Base-by-base conservation (phyloP, 53 echinoderm and acorn worm species). In the Paelopatides confundens region DNA sequence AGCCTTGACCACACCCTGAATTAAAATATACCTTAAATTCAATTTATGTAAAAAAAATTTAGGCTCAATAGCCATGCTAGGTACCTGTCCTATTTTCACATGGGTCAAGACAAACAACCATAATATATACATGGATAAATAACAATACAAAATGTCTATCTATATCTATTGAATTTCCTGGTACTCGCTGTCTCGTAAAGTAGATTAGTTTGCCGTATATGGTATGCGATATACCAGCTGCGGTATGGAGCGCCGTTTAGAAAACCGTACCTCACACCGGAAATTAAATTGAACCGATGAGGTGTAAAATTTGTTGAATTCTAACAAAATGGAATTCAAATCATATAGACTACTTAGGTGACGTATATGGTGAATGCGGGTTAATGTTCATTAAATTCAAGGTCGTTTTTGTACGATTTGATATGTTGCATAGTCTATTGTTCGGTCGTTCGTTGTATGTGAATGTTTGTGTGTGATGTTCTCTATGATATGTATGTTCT, bases 251-350 rank as follows among this genome's bases (percentile, higher is more conserved):
- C 38, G 39, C 28, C 46, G 36, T 27, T 74, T 13, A 40, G 27
- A 3, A 46, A 46, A 11, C 24, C 10, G 40, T 9, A 24, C 26
- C 17, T 10, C 15, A 12, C 28, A 23, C 74, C 74, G 74, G 74
- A 74, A 74, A 74, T 74, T 74, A 74, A 74, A 43, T 40, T 6
- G 74, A 74, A 10, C 23, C 39, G 40, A 37, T 28, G 74, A 46
- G 39, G 74, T 74, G 74, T 74, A 18, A 74, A 74, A 74, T 26
- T 74, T 39, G 38, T 74, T 74, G 39, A 46, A 74, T 40, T 74
- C 39, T 39, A 24, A 18, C 58, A 21, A 58, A 58, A 58, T 58
- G 58, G 24, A 58, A 58, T n/a, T 58, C 15, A n/a, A 58, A 58
- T n/a, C 21, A 9, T 48, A 12, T 48, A 9, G 48, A 48, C 14